phyloP scores from a whole-genome alignment of 2,113 vertebrate genomes.

The pig (Sus scrofa) region T2T-Sscrofa CM000819.6:25164001-25164500 shows the following conservation, averaged over 20 bases:
- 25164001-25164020: not conserved
- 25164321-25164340: not conserved
- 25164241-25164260: not conserved
- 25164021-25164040: not conserved
- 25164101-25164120: not conserved
- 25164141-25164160: not conserved
- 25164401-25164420: not conserved
- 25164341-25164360: not conserved
- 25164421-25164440: not conserved
- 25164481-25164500: not conserved
- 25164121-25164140: not conserved
- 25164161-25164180: not conserved
- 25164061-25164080: not conserved
- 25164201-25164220: not conserved
- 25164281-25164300: not conserved
- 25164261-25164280: not conserved
- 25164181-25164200: not conserved
- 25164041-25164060: not conserved
- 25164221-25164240: not conserved
- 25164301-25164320: not conserved
- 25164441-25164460: not conserved
- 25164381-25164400: not conserved
- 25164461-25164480: not conserved
- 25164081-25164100: not conserved
- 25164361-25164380: not conserved